phyloP scores from a whole-genome alignment of 2,888 invertebrate species.

The Standfussiana lucernea region DNA sequence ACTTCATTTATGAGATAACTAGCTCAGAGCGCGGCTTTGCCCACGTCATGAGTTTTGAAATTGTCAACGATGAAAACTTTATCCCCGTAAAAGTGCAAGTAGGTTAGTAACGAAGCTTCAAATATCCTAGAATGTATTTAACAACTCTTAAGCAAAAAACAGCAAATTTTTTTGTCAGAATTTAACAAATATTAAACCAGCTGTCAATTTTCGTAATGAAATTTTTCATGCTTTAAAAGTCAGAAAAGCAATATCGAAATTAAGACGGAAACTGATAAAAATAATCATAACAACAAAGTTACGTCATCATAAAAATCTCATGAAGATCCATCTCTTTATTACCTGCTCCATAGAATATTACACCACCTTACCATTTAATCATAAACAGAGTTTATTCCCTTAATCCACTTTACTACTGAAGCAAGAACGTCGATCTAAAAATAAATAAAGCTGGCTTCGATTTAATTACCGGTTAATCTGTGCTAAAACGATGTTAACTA shows the following conservation, averaged over 20 bases:
- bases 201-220: neutral
- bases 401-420: conserved; percentile 33
- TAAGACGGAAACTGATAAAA: neutral
- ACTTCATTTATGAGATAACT: conserved; percentile 41
- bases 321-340: conserved; percentile 18
- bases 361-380: neutral
- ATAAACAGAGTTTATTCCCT: conserved; percentile 20
- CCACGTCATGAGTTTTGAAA: neutral
- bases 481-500: conserved; percentile 48
- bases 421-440: conserved; percentile 36
- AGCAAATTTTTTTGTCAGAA: too few relatives aligned
- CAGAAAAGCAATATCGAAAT: neutral
- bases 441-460: conserved; percentile 48
- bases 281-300: neutral
- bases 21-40: neutral
- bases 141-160: neutral
- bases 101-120: neutral
- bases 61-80: neutral
- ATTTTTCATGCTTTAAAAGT: too few relatives aligned
- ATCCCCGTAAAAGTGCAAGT: neutral
- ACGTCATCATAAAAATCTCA: neutral
- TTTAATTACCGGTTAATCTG: conserved; percentile 59
- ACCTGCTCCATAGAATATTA: conserved; percentile 23
- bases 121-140: neutral
- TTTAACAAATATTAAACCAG: neutral